Evolutionary conservation across 2,113 vertebrate genomes (phyloP), one percentile per base, ranked within the genome.

Genomic region (Tonatia bakeri): DNA sequence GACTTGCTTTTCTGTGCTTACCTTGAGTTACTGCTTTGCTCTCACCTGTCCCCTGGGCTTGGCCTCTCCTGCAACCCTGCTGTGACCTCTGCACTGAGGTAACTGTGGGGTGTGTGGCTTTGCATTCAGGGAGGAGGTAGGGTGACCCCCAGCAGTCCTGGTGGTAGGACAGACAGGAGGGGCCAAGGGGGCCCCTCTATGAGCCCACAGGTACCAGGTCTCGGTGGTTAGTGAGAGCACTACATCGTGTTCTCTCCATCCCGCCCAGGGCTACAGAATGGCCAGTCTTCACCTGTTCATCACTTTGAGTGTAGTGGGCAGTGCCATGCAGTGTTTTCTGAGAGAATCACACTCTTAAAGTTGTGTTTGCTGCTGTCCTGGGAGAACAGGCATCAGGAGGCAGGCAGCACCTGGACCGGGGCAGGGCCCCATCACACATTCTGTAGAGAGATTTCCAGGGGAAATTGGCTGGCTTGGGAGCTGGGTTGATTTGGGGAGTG

Each of bases 401-500:
- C 61, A 1, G 0, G 11, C 64, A 11, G 84, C 4, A 2, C 16
- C 72, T 73, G 13, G 22, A 31, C 40, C 87, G 73, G 31, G 84
- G 28, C 13, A 4, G 45, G 43, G n/a, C 47, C 56, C 54, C 31
- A 2, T 13, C 12, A 3, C 38, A 24, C 1, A 40, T 26, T 94
- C 5, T 54, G 70, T 26, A 67, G 56, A 80, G 76, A 82, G 22
- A 76, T 52, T 65, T 61, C 11, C 0, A 1, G 45, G 80, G 52
- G 36, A 52, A 79, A 17, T 33, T 40, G 50, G n/a, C 38, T 14
- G 22, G 70, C 85, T 43, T 45, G 33, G 28, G 22, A 40, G 45
- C 33, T 0, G 0, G 38, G 38, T 56, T 5, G 20, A 15, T 50
- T 9, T 2, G 1, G 24, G 69, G n/a, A 64, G 17, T 12, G 26